Conservation (phyloP, 2,888 invertebrate genomes). For the Phaedon cochleariae region DNA sequence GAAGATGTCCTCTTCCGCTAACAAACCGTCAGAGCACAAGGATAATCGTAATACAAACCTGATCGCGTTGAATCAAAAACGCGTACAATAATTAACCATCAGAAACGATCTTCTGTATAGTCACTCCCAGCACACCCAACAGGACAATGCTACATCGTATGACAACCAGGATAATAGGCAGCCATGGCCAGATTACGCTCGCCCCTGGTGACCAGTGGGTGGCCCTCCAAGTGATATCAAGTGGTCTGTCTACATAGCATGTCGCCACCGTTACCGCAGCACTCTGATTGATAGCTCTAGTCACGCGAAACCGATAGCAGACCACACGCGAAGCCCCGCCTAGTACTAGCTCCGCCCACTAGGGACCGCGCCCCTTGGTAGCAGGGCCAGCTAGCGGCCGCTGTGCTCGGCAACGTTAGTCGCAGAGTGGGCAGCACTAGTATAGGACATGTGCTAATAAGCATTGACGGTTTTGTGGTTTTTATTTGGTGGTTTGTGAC, state of each 20-base stretch:
- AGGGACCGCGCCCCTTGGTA: slow-evolving; percentile 18
- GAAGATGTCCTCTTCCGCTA: neutral
- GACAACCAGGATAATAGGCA: slow-evolving; percentile 49
- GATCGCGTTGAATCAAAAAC: slow-evolving; percentile 23
- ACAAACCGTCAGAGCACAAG: neutral
- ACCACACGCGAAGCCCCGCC: slow-evolving; percentile 58
- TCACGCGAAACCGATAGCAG: slow-evolving; percentile 59
- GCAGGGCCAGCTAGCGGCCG: slow-evolving; percentile 33
- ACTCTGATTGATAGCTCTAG: slow-evolving; percentile 62
- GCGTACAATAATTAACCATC: slow-evolving; percentile 26
- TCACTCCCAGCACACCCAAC: slow-evolving; percentile 25
- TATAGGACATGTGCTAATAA: slow-evolving; percentile 39
- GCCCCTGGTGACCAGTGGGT: slow-evolving; percentile 56
- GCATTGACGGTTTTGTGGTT: slow-evolving; percentile 36
- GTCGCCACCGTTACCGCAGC: slow-evolving; percentile 64
- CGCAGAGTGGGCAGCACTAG: slow-evolving; percentile 41
- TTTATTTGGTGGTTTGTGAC: slow-evolving; percentile 40
- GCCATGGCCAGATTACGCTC: slow-evolving; percentile 57
- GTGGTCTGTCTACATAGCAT: slow-evolving; percentile 63
- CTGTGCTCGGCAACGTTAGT: slow-evolving; percentile 29
- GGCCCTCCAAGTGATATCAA: slow-evolving; percentile 60
- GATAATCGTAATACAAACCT: neutral
- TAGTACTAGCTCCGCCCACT: slow-evolving; percentile 29
- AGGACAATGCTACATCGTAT: slow-evolving; percentile 44
- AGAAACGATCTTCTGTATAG: slow-evolving; percentile 14